Conservation (phyloP, 1,140 invertebrate genomes). For the Aporrectodea caliginosa region DNA sequence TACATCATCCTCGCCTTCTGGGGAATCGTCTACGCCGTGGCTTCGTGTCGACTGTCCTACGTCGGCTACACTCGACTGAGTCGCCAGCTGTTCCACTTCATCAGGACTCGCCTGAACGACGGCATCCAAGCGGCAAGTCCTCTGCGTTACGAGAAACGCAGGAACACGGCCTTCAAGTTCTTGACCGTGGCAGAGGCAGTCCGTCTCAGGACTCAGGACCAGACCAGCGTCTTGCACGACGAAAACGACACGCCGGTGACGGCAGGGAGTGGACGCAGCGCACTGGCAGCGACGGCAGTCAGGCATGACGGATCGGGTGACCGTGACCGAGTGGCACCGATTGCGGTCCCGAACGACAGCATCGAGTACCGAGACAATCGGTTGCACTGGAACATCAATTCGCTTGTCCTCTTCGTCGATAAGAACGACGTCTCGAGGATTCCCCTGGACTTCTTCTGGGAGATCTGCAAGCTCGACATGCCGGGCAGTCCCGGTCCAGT, state of each 20-base stretch:
- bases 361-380: constrained; percentile 22
- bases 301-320: too few species aligned
- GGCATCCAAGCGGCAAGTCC: neutral
- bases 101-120: constrained; percentile 6
- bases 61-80: constrained; percentile 12
- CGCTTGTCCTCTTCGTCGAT: constrained; percentile 29
- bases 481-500: constrained; percentile 29
- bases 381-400: constrained; percentile 22
- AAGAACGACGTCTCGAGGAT: constrained; percentile 25
- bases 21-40: constrained; percentile 1
- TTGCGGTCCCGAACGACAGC: constrained; percentile 2
- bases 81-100: constrained; percentile 14
- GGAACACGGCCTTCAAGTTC: constrained; percentile 29
- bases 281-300: neutral
- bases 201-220: neutral
- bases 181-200: neutral
- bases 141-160: neutral
- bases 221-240: neutral
- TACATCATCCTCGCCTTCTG: constrained; percentile 27
- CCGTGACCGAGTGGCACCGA: neutral
- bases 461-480: constrained; percentile 20
- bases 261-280: neutral
- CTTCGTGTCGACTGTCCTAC: neutral
- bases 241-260: neutral
- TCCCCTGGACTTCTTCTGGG: constrained; percentile 25